Evolutionary conservation across 2,113 vertebrate genomes (phyloP), one percentile per base, ranked within the genome.

Genomic region (Rhinolophus sinicus): DNA sequence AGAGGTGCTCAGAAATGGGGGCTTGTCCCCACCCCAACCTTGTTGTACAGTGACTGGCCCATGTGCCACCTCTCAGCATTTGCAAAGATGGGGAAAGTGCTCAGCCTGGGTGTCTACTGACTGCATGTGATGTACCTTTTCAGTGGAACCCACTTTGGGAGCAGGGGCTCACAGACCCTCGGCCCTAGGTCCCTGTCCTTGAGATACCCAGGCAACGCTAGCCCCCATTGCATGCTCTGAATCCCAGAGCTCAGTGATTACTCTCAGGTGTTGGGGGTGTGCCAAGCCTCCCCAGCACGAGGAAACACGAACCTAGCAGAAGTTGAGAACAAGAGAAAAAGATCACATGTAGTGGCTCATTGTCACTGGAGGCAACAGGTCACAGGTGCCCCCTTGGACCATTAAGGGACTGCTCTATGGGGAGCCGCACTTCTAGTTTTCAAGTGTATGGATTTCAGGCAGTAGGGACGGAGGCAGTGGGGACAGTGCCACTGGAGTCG

Each of bases 301-400:
- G 62, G 77, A 64, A 70, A 81, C 14, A 5, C 0, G 1, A 62
- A 12, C 54, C 70, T 24, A 64, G 33, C 65, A 33, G 58, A 58
- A 11, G 30, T 10, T 83, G 56, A 50, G 56, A 83, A 87, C 35
- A 64, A 65, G 16, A 14, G 24, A 15, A 24, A 33, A 35, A 9
- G 21, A 16, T 3, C 26, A 0, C n/a, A 5, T 0, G 3, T 8
- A 4, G 30, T 21, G 22, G 24, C 35, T 69, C 28, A 19, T 11
- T 60, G 72, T 56, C 44, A 22, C 47, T 22, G 15, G 60, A 26
- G 19, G 24, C 11, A 50, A 28, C 18, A 28, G 40, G 78, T 8
- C 18, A 44, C 64, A 35, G 4, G 13, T 8, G 13, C 2, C 64
- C 28, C 58, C 7, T 0, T 4, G 16, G 28, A 3, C n/a, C 10